Percentiles rank a stretch among this genome's conserved stretches.
phyloP scores from a whole-genome alignment of 2,113 vertebrate species.

The Callorhinus ursinus region DNA sequence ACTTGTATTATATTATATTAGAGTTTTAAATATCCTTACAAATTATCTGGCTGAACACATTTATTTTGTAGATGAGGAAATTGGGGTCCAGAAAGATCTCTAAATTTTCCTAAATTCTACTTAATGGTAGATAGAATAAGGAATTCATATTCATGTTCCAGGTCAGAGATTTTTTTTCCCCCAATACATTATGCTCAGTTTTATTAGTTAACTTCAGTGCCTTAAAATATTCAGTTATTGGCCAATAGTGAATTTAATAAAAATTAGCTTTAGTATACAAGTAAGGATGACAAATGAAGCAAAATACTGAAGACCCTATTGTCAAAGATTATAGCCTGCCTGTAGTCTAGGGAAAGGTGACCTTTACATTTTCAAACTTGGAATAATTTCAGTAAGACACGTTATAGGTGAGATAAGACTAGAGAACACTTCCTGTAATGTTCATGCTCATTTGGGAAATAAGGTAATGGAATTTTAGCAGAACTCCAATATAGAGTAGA shows the following conservation, averaged over 20 bases:
- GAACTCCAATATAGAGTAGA: neutral
- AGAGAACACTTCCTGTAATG: neutral
- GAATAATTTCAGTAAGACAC: neutral
- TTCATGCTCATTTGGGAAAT: neutral
- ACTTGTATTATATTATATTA: neutral
- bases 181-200: neutral
- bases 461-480: neutral
- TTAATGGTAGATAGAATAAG: neutral
- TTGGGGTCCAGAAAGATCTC: neutral
- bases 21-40: neutral
- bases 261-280: neutral
- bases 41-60: neutral
- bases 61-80: neutral
- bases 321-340: neutral
- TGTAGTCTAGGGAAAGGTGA: neutral
- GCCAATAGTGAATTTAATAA: neutral
- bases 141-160: neutral
- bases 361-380: neutral
- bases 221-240: neutral
- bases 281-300: neutral
- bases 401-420: neutral
- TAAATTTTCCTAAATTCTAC: neutral
- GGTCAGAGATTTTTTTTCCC: neutral
- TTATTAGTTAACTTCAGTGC: neutral
- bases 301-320: neutral